A percentile compares a stretch with the other conserved stretches of the same genome.
Conservation (phyloP, 2,113 vertebrate genomes). For the Scophthalmus maximus region DNA sequence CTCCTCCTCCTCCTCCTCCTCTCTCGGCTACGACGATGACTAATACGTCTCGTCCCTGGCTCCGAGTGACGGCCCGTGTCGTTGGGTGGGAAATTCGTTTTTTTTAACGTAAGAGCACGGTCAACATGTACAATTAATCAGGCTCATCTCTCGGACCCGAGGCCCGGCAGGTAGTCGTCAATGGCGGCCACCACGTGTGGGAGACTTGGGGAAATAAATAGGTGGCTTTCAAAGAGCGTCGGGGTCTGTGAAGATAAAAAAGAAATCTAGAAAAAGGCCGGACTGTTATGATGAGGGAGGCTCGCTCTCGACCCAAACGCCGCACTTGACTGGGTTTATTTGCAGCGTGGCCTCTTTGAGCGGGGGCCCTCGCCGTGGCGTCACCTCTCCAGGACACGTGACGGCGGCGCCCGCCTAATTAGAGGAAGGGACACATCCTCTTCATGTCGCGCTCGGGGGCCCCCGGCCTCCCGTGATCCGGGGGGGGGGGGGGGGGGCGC, state of each 20-base stretch:
- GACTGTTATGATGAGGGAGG: too few relatives aligned
- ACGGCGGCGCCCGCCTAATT: slow-evolving; percentile 47
- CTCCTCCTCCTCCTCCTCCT: too few relatives aligned
- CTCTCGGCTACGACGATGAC: slow-evolving; percentile 57
- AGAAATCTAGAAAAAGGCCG: too few relatives aligned
- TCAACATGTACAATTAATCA: slow-evolving; percentile 74
- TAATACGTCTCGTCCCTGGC: slow-evolving; percentile 48
- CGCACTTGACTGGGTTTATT: slow-evolving; percentile 59
- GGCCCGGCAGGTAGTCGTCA: slow-evolving; percentile 72
- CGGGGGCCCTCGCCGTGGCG: background rate
- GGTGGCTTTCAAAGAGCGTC: background rate
- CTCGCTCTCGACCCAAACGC: slow-evolving; percentile 30
- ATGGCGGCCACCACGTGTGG: slow-evolving; percentile 38
- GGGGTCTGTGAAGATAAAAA: too few relatives aligned
- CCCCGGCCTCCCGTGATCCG: slow-evolving; percentile 58
- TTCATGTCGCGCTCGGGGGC: slow-evolving; percentile 42
- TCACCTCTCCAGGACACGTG: slow-evolving; percentile 36
- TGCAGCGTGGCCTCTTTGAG: slow-evolving; percentile 54
- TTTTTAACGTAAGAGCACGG: slow-evolving; percentile 60
- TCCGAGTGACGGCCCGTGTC: slow-evolving; percentile 66
- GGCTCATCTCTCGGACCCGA: slow-evolving; percentile 42
- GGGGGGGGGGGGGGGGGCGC: too few relatives aligned
- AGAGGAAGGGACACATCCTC: slow-evolving; percentile 56
- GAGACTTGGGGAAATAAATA: slow-evolving; percentile 28
- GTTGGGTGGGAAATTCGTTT: slow-evolving; percentile 54